Base-by-base conservation (phyloP, 2,888 invertebrate species). In the Peribatodes rhomboidaria region DNA sequence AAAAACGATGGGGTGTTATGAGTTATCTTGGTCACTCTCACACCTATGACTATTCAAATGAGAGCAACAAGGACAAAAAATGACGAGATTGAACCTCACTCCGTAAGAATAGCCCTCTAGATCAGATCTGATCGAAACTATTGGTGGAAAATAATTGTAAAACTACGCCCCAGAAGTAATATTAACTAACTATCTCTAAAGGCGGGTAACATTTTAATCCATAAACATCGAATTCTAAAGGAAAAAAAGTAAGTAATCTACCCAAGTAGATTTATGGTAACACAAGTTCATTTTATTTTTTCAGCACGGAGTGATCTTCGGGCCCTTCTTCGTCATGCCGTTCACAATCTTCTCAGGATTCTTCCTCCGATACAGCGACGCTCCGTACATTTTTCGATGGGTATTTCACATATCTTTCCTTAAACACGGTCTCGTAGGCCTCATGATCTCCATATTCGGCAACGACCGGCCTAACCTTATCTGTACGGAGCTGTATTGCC, bases 331-430 rank as follows among this genome's bases (percentile, higher is more conserved):
- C 77, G 95, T 97, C 69, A 95, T 97, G 85, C 98, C 99, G 0
- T 98, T 98, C 82, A 94, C 97, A 22, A 94, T 98, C 74, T 98
- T 99, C 91, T 98, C 98, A 60, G 99, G 99, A 7, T 98, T 98
- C 90, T 98, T 99, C 84, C 95, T 99, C 1, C 96, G 96, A 78
- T 94, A 97, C 75, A 95, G 94, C 75, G 97, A 98, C 76, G 96
- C 98, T 1, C 98, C 98, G 9, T 86, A 89, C 0, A 95, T 95
- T 77, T 90, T 98, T 70, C 95, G 95, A 49, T 98, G 98, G 98
- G 76, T 98, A 33, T 98, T 98, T 78, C 97, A 98, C 82, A 88
- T 96, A 35, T 98, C 98, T 0, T 98, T 98, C 85, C 92, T 98
- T 37, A 98, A 98, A 76, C 98, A 98, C 77, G 97, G 97, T 0